phyloP scores from a whole-genome alignment of 2,113 vertebrate genomes.

The Lagopus leucura region DNA sequence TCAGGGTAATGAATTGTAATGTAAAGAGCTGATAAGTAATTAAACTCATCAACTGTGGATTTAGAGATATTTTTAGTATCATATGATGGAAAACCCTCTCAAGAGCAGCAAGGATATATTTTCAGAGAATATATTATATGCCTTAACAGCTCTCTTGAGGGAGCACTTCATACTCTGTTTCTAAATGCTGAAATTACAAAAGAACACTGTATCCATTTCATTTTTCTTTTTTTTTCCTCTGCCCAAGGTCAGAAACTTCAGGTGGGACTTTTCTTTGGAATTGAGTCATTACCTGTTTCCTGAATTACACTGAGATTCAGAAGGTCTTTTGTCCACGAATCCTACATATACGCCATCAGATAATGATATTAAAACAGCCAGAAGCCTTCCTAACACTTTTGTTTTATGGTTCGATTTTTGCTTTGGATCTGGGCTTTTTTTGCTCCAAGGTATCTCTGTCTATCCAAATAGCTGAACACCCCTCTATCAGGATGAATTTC shows the following conservation, averaged over 20 bases:
- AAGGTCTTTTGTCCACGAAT: not conserved
- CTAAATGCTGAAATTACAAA: constrained; percentile 16
- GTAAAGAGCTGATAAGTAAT: constrained; percentile 68
- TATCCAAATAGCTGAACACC: not conserved
- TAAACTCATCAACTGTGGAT: constrained; percentile 61
- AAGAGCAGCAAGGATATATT: constrained; percentile 17
- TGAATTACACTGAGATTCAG: not conserved
- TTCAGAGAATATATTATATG: constrained; percentile 32
- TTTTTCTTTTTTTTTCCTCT: not conserved
- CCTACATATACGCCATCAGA: not conserved
- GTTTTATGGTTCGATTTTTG: not conserved
- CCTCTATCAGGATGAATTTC: not conserved
- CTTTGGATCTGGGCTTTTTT: not conserved
- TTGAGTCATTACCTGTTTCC: not conserved
- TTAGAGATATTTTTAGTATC: constrained; percentile 53
- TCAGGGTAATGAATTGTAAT: constrained; percentile 64
- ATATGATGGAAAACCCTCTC: constrained; percentile 50
- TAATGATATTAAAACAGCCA: not conserved
- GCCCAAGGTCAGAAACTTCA: not conserved
- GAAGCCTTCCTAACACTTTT: not conserved
- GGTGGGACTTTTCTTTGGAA: not conserved
- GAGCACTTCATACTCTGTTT: not conserved
- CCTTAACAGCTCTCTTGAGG: constrained; percentile 16
- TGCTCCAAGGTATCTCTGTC: not conserved
- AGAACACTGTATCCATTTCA: not conserved